Percentiles rank a stretch among this genome's conserved stretches.
These are phyloP conservation scores for Semicossyphus pulcher DNA, from an alignment of 2,113 vertebrate species.

Conservation along the genomic window DNA sequence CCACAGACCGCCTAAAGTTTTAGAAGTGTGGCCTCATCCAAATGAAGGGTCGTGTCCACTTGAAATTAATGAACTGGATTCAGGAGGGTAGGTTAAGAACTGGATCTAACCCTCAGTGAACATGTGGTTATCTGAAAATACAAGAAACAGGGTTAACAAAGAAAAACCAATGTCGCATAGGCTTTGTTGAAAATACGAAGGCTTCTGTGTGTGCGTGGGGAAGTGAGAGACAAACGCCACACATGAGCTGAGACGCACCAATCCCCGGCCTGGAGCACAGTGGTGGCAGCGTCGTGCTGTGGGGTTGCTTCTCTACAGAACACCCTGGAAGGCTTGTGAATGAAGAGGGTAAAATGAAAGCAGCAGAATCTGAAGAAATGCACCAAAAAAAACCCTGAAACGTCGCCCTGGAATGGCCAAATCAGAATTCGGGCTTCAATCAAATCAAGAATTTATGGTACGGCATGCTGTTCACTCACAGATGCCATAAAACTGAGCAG, in stretches of 20 bases:
- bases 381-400: neutral
- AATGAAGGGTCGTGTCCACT: slow-evolving; percentile 1
- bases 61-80: slow-evolving; percentile 6
- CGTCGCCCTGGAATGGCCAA: neutral
- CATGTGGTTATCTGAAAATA: slow-evolving; percentile 27
- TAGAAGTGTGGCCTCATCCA: slow-evolving; percentile 17
- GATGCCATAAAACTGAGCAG: neutral
- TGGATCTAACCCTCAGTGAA: neutral
- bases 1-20: slow-evolving; percentile 18
- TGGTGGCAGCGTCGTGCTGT: slow-evolving; percentile 4
- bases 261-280: neutral
- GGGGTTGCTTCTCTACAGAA: neutral
- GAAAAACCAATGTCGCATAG: neutral
- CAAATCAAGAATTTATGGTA: neutral
- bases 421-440: slow-evolving; percentile 1
- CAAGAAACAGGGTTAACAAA: neutral
- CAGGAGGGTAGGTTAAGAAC: neutral
- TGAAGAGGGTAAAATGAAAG: neutral
- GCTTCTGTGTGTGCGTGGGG: neutral
- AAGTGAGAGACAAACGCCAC: neutral
- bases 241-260: neutral
- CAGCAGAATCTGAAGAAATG: neutral
- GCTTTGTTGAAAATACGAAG: neutral
- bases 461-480: neutral
- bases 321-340: neutral